Evolutionary conservation across 1,140 invertebrate genomes (phyloP).

Genomic region (Caenorhabditis remanei): DNA sequence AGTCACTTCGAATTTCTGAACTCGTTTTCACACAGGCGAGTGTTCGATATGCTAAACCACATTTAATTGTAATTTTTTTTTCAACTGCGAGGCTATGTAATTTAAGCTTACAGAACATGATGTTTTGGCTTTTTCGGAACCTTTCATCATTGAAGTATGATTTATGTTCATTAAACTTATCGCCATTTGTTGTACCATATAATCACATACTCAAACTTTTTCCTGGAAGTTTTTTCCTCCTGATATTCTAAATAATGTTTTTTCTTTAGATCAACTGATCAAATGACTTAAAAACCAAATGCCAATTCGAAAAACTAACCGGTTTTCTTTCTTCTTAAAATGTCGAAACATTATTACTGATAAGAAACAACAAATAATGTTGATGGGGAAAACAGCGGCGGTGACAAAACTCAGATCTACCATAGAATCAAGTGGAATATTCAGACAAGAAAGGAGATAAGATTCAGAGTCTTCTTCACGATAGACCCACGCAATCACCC

Average conservation of each 20-base stretch:
- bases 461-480: slow-evolving; percentile 8
- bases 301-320: neutral
- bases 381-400: slow-evolving; percentile 15
- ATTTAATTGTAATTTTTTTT: no score
- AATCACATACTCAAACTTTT: no score
- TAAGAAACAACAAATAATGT: slow-evolving; percentile 30
- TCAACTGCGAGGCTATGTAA: no score
- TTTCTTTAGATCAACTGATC: neutral
- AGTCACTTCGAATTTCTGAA: no score
- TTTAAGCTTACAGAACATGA: no score
- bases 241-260: neutral
- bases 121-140: no score
- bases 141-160: no score
- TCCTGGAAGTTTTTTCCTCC: neutral
- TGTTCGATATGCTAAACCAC: no score
- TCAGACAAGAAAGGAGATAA: slow-evolving; percentile 35
- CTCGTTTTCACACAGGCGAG: no score
- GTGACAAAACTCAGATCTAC: slow-evolving; percentile 22
- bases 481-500: neutral
- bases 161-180: no score
- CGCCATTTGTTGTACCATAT: no score
- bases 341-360: slow-evolving; percentile 41
- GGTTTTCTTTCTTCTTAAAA: slow-evolving; percentile 31
- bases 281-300: neutral
- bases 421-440: slow-evolving; percentile 22